Conservation (phyloP, 1,140 invertebrate species). For the Sarcophaga peregrina region DNA sequence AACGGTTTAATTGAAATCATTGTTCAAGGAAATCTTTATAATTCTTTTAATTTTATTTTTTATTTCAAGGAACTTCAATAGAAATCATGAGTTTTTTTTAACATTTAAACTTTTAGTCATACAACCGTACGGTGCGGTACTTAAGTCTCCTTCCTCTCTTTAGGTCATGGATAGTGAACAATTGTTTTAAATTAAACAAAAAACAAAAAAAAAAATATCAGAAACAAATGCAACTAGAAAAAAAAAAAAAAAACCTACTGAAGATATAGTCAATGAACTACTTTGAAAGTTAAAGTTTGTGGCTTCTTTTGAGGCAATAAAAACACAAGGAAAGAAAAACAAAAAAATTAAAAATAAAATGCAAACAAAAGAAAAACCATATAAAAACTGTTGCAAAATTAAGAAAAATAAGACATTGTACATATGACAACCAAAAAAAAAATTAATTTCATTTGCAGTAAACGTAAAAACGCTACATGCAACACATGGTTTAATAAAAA, state of each 20-base stretch:
- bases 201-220: background rate
- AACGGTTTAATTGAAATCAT: no score
- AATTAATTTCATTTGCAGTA: no score
- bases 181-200: background rate
- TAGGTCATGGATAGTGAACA: conserved; percentile 18
- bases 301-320: background rate
- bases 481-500: no score
- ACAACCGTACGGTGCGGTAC: no score
- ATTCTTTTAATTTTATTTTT: no score
- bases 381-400: background rate
- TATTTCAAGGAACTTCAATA: background rate
- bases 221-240: no score
- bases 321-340: no score
- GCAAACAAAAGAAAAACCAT: conserved; percentile 6
- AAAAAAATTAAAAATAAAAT: background rate
- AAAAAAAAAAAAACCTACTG: no score
- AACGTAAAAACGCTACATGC: no score
- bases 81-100: conserved; percentile 4
- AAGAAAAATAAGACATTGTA: background rate
- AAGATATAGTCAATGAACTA: conserved; percentile 39
- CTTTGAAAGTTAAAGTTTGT: conserved; percentile 31
- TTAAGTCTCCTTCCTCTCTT: background rate
- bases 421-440: no score
- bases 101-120: background rate
- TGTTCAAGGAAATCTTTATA: no score